Evolutionary conservation across 1,140 invertebrate species (phyloP).

Genomic region (Epicauta chinensis): DNA sequence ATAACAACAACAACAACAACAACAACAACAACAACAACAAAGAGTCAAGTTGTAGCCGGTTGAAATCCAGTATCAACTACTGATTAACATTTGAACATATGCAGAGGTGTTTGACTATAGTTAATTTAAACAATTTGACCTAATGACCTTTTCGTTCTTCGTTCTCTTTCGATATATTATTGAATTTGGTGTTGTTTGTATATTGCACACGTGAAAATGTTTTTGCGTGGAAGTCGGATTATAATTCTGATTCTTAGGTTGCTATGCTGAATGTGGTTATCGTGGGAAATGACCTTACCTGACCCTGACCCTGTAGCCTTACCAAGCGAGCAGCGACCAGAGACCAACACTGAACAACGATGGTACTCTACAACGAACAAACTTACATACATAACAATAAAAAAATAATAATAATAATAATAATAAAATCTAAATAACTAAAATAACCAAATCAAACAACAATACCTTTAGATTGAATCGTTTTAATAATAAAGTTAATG

Average conservation of each 20-base stretch:
- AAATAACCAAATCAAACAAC: not conserved
- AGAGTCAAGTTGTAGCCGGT: too few relatives aligned
- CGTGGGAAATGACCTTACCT: slow-evolving; percentile 44
- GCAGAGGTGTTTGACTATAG: too few relatives aligned
- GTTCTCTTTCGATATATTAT: too few relatives aligned
- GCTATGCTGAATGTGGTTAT: slow-evolving; percentile 40
- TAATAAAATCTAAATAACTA: not conserved
- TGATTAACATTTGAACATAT: too few relatives aligned
- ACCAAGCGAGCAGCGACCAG: slow-evolving; percentile 29
- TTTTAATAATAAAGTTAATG: not conserved
- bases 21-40: too few relatives aligned
- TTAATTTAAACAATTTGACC: too few relatives aligned
- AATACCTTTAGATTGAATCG: too few relatives aligned
- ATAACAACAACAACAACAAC: too few relatives aligned
- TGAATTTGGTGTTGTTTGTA: too few relatives aligned
- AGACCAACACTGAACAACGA: slow-evolving; percentile 17
- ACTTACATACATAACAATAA: slow-evolving; percentile 1
- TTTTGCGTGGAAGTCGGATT: slow-evolving; percentile 23
- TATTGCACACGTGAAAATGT: slow-evolving; percentile 7
- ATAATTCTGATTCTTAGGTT: slow-evolving; percentile 36
- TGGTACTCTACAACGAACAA: slow-evolving; percentile 15
- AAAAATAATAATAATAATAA: too few relatives aligned
- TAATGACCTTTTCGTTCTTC: too few relatives aligned
- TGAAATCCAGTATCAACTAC: too few relatives aligned
- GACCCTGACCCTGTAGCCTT: slow-evolving; percentile 42